Evolutionary conservation across 1,140 invertebrate genomes (phyloP).

Genomic region (Lucilia cuprina): DNA sequence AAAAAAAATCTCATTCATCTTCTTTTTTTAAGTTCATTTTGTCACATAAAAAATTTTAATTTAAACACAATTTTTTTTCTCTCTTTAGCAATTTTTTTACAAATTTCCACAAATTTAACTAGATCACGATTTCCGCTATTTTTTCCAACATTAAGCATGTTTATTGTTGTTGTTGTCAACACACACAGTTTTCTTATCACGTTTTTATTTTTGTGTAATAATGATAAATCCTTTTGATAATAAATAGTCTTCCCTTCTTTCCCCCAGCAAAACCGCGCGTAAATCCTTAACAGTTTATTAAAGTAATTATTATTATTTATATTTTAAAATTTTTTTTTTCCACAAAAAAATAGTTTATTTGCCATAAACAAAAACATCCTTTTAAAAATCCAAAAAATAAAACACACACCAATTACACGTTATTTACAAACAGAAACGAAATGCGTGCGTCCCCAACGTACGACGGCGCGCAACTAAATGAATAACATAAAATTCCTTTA

Average conservation of each 20-base stretch:
- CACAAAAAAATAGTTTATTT: not conserved
- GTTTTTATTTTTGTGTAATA: not conserved
- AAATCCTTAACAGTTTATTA: not conserved
- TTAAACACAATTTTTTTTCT: not conserved
- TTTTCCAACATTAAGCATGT: not conserved
- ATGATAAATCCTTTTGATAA: not conserved
- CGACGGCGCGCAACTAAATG: slow-evolving; percentile 31
- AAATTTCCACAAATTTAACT: slow-evolving; percentile 10
- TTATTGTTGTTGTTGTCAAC: no score
- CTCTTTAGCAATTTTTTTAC: not conserved
- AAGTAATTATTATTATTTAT: no score
- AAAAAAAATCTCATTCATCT: not conserved
- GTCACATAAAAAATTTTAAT: not conserved
- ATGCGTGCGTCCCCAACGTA: slow-evolving; percentile 29
- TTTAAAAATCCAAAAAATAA: no score
- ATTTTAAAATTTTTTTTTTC: no score
- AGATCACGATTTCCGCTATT: slow-evolving; percentile 6
- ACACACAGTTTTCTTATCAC: not conserved
- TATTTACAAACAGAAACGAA: slow-evolving; percentile 2
- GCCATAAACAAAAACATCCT: not conserved
- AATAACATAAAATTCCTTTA: not conserved
- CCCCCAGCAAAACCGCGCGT: not conserved
- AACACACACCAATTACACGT: not conserved
- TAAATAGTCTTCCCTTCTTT: not conserved
- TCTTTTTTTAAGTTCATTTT: not conserved